Evolutionary conservation across 2,888 invertebrate species (phyloP).

Genomic region (Euproctis similis): DNA sequence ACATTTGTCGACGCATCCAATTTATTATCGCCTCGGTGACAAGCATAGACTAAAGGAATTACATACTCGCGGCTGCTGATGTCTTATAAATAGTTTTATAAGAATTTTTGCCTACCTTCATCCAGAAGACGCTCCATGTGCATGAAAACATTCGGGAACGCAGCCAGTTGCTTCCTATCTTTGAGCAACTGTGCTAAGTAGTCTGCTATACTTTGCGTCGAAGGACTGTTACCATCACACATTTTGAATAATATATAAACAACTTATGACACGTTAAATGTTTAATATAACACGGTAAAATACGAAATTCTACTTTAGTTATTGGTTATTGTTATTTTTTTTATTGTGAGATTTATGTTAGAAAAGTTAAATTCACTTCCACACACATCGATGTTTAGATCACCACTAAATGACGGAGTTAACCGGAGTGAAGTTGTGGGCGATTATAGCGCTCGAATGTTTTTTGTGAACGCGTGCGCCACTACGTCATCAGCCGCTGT

Average conservation of each 20-base stretch:
- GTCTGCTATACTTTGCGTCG: constrained; percentile 98
- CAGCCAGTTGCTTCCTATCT: constrained; percentile 99
- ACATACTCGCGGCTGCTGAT: constrained; percentile 26
- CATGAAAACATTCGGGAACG: constrained; percentile 99
- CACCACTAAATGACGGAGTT: constrained; percentile 73
- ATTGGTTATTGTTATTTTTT: constrained; percentile 69
- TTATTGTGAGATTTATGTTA: constrained; percentile 73
- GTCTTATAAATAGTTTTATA: constrained; percentile 44
- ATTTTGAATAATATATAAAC: constrained; percentile 62
- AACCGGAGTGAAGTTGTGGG: constrained; percentile 74
- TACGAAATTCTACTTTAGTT: constrained; percentile 67
- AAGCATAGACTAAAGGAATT: constrained; percentile 46
- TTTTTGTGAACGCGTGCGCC: constrained; percentile 71
- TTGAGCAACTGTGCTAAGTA: constrained; percentile 99
- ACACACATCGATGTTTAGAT: constrained; percentile 72
- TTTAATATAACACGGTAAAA: constrained; percentile 59
- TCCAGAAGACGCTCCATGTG: constrained; percentile 99
- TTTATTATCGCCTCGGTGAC: constrained; percentile 63
- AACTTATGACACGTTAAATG: constrained; percentile 66
- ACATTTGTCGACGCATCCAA: constrained; percentile 71
- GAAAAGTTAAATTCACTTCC: constrained; percentile 74
- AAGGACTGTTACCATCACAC: constrained; percentile 78
- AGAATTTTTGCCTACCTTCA: constrained; percentile 86
- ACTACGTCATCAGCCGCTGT: constrained; percentile 31
- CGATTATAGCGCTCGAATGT: constrained; percentile 66